Percentiles rank a stretch among this genome's conserved stretches.
These are phyloP conservation scores for Calliphora vicina DNA, from an alignment of 1,140 invertebrate genomes.

Conservation along the genomic window DNA sequence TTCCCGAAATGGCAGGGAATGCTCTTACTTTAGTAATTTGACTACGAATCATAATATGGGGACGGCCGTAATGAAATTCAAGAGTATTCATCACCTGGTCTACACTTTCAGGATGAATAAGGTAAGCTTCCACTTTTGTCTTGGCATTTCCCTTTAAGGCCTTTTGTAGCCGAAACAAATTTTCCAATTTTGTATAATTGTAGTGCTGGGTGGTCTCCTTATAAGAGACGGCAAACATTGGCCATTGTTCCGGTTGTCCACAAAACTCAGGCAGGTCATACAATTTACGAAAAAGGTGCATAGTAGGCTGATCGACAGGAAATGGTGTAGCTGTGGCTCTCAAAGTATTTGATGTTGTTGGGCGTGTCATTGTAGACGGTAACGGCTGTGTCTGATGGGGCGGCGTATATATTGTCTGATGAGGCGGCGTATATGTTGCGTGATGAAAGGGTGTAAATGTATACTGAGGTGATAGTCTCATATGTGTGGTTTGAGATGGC, in stretches of 20 bases:
- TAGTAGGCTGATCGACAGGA: neutral
- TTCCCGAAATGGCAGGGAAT: constrained; percentile 22
- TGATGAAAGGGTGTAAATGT: too few relatives aligned
- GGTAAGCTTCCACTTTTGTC: neutral
- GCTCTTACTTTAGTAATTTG: constrained; percentile 12
- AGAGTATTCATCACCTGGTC: constrained; percentile 11
- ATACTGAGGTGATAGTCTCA: too few relatives aligned
- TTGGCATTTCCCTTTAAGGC: constrained; percentile 10
- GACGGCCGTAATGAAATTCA: neutral
- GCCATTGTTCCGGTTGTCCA: neutral
- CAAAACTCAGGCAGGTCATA: neutral
- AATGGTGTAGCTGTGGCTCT: neutral
- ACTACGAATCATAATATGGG: too few relatives aligned
- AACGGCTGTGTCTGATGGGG: too few relatives aligned
- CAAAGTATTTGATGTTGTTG: too few relatives aligned
- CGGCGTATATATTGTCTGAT: too few relatives aligned
- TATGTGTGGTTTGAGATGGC: too few relatives aligned
- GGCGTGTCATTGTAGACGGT: too few relatives aligned
- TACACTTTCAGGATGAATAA: constrained; percentile 22
- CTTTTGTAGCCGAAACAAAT: neutral
- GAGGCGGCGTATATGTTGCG: too few relatives aligned
- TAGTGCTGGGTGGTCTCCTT: constrained; percentile 20
- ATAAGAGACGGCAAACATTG: neutral
- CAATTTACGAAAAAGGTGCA: neutral
- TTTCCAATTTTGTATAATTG: neutral